A percentile compares a stretch with the other conserved stretches of the same genome.
These are phyloP conservation scores for Ferdinandea cuprea DNA, from an alignment of 2,888 invertebrate species.

Conservation along the genomic window DNA sequence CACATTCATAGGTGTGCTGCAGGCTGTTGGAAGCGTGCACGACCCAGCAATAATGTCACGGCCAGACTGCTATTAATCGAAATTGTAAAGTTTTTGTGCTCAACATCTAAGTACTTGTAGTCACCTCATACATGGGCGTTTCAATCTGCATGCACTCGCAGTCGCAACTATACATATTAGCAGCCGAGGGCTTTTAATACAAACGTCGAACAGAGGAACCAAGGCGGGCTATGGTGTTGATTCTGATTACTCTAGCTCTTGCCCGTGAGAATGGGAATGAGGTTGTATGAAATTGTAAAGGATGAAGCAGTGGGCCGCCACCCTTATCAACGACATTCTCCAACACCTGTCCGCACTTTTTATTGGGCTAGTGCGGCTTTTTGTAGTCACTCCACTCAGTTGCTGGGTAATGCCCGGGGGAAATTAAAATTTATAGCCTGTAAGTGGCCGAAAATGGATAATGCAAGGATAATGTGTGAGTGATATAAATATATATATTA, in stretches of 20 bases:
- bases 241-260: background rate
- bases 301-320: background rate
- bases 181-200: constrained; percentile 43
- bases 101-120: constrained; percentile 8
- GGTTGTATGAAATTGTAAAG: background rate
- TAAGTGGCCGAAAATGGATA: constrained; percentile 72
- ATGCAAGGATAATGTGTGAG: constrained; percentile 67
- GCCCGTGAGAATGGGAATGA: constrained; percentile 12
- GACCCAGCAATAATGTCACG: constrained; percentile 73
- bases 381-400: too few species aligned
- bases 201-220: constrained; percentile 43
- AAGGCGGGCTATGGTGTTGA: constrained; percentile 28
- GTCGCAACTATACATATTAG: constrained; percentile 15
- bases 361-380: background rate
- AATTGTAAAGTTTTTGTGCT: constrained; percentile 66
- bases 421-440: constrained; percentile 67
- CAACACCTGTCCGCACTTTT: constrained; percentile 53
- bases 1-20: constrained; percentile 8
- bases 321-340: constrained; percentile 54
- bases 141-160: constrained; percentile 25
- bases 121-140: constrained; percentile 33
- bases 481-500: constrained; percentile 64
- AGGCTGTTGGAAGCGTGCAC: constrained; percentile 1
- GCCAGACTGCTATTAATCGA: constrained; percentile 74
- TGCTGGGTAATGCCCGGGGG: constrained; percentile 44